Evolutionary conservation across 2,888 invertebrate species (phyloP).

Genomic region (Tipula vernalis): DNA sequence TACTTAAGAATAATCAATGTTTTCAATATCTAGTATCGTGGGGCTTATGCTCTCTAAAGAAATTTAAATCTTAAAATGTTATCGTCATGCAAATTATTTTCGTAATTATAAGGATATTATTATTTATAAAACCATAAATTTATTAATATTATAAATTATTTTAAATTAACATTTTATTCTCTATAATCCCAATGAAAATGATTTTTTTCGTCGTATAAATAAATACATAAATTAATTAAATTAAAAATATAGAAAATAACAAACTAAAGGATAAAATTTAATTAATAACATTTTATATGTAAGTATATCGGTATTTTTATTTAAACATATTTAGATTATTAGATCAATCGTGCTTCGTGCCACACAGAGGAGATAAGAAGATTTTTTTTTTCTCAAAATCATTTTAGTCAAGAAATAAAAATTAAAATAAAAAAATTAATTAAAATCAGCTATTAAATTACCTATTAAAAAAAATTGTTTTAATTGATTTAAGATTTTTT

Average conservation of each 20-base stretch:
- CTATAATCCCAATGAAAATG: neutral
- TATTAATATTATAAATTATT: neutral
- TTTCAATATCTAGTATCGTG: neutral
- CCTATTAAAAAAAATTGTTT: neutral
- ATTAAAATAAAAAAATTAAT: neutral
- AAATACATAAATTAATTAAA: neutral
- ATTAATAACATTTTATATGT: neutral
- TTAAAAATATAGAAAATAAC: slow-evolving; percentile 9
- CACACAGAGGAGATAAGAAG: slow-evolving; percentile 6
- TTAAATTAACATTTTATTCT: neutral
- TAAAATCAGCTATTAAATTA: neutral
- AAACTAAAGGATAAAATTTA: neutral
- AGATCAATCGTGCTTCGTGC: slow-evolving; percentile 17
- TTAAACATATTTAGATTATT: neutral
- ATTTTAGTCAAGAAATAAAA: neutral
- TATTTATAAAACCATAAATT: neutral
- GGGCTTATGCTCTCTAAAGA: neutral
- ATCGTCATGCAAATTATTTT: neutral
- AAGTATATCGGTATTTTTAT: neutral
- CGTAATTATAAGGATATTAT: neutral
- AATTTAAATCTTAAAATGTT: neutral
- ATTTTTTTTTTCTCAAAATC: neutral
- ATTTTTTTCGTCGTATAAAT: neutral
- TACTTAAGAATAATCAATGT: too few relatives aligned
- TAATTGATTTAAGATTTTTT: neutral